Evolutionary conservation across 2,113 vertebrate species (phyloP).

Genomic region (Fukomys damarensis): DNA sequence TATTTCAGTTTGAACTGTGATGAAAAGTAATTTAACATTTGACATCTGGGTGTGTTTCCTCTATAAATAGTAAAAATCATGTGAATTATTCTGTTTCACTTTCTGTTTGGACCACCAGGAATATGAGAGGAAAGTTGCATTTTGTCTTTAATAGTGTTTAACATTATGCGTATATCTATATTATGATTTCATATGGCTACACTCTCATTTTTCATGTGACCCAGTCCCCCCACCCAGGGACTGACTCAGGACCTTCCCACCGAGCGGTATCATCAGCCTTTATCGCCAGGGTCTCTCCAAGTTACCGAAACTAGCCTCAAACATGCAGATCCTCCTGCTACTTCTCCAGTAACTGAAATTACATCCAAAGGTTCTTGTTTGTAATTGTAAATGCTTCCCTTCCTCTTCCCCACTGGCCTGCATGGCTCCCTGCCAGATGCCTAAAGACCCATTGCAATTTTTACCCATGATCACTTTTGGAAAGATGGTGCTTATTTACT

Average conservation of each 20-base stretch:
- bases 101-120: constrained; percentile 53
- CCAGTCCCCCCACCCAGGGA: not conserved
- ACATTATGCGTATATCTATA: not conserved
- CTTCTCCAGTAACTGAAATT: not conserved
- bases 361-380: not conserved
- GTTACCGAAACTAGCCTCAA: not conserved
- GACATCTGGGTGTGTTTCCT: constrained; percentile 38
- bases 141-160: not conserved
- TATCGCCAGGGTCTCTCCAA: not conserved
- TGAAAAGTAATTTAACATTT: constrained; percentile 70
- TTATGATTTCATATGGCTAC: not conserved
- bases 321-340: not conserved
- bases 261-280: not conserved
- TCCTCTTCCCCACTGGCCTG: not conserved
- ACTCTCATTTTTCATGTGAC: not conserved
- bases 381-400: not conserved
- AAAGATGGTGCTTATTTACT: not conserved
- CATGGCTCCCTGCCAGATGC: not conserved
- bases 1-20: constrained; percentile 47
- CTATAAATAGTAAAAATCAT: constrained; percentile 59
- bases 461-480: not conserved
- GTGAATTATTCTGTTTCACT: constrained; percentile 52
- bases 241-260: not conserved
- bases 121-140: not conserved
- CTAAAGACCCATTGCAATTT: not conserved